A percentile compares a stretch with the other conserved stretches of the same genome.
Conservation (phyloP, 2,797 vertebrate genomes). For the Gymnopithys bicolor region DNA sequence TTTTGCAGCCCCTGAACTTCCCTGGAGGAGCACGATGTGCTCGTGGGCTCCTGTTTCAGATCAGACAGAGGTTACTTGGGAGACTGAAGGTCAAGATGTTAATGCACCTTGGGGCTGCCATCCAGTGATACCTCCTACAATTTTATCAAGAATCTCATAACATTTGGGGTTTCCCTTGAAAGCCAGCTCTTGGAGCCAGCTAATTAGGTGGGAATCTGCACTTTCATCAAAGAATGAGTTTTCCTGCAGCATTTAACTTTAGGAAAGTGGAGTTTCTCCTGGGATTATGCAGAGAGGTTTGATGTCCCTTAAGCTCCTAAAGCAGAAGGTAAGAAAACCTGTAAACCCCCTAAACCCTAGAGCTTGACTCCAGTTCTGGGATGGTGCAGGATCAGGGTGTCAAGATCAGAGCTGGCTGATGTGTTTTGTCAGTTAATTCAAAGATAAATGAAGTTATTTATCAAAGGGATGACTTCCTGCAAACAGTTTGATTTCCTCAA, state of each 20-base stretch:
- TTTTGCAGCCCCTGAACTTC: neutral
- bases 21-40: rapidly evolving
- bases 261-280: neutral
- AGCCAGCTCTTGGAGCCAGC: neutral
- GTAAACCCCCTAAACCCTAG: neutral
- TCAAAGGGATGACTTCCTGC: neutral
- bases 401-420: neutral
- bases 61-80: neutral
- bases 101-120: neutral
- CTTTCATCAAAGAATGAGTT: neutral
- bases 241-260: neutral
- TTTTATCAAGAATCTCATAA: neutral
- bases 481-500: neutral
- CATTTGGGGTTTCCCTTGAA: neutral
- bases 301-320: neutral
- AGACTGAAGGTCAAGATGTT: neutral
- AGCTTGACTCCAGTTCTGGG: neutral
- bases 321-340: neutral
- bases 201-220: neutral
- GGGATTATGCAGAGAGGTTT: neutral
- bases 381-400: neutral
- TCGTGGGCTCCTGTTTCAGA: neutral
- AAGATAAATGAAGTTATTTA: neutral
- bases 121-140: neutral
- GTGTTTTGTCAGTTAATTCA: neutral